Evolutionary conservation across 2,113 vertebrate genomes (phyloP), one percentile per base, ranked within the genome.

Genomic region (Phaethornis superciliosus): DNA sequence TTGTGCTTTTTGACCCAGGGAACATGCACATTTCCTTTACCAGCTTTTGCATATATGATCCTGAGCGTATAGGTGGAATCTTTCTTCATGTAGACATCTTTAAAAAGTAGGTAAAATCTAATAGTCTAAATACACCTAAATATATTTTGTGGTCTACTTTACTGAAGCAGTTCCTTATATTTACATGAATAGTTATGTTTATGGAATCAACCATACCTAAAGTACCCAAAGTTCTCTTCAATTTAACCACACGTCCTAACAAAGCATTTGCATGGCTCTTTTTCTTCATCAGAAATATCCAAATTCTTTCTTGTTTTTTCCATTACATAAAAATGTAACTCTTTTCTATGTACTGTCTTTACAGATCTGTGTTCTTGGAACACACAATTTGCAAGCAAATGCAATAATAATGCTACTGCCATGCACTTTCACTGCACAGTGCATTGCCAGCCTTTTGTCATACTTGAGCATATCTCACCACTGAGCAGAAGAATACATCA

Each of bases 211-310:
- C 33, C 30, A 10, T 75, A 81, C 24, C 27, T 51, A 37, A 2
- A 51, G 3, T 20, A 14, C 49, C 33, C 11, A 51, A 8, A 54
- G 58, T 81, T 84, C 35, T 75, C 27, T n/a, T 9, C 4, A 72
- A 74, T 63, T 68, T 67, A 40, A n/a, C 13, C 3, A 10, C 2
- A 3, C 27, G 26, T 83, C 22, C 16, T 56, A 15, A 55, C 54
- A 63, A 47, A 35, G 1, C 10, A 12, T 81, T 63, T 28, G 4
- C 0, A 0, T 13, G 17, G 3, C 3, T 52, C 7, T 21, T 81
- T 60, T 78, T 47, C 21, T 19, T 71, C 1, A 20, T 46, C 22
- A 69, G 54, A 89, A 77, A 65, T 24, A 89, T 6, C 7, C 14
- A 46, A 10, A n/a, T 58, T 54, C 10, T 81, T 68, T 26, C 22